Evolutionary conservation across 2,888 invertebrate genomes (phyloP).

Genomic region (Drosophila quasianomalipes): DNA sequence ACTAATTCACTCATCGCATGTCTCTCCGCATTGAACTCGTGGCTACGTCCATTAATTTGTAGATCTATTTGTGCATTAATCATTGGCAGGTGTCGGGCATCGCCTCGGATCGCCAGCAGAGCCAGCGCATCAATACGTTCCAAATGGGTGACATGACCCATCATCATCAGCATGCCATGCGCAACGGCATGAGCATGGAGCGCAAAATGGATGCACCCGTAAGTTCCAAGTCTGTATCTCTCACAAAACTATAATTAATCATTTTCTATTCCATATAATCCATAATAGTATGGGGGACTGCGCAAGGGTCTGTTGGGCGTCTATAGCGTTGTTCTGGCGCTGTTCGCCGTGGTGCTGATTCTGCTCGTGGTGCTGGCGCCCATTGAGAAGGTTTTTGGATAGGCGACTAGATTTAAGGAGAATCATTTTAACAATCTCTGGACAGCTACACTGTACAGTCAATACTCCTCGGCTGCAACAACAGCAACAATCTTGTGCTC

Average conservation of each 20-base stretch:
- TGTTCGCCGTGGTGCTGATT: constrained; percentile 90
- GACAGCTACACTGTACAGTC: constrained; percentile 29
- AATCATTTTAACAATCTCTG: constrained; percentile 22
- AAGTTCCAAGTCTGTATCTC: constrained; percentile 77
- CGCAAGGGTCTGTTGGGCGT: constrained; percentile 92
- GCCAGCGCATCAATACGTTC: constrained; percentile 91
- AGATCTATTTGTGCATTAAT: constrained; percentile 85
- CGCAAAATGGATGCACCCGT: constrained; percentile 92
- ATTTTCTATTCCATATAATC: not conserved
- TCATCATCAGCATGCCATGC: constrained; percentile 85
- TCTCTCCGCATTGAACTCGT: constrained; percentile 22
- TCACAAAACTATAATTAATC: not conserved
- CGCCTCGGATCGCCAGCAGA: constrained; percentile 90
- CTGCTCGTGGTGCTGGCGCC: constrained; percentile 91
- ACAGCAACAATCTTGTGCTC: constrained; percentile 35
- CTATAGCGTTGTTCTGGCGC: constrained; percentile 90
- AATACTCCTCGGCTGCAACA: constrained; percentile 34
- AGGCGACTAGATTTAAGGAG: constrained; percentile 23
- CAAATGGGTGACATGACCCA: constrained; percentile 92
- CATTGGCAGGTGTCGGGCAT: constrained; percentile 90
- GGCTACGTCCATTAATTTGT: constrained; percentile 74
- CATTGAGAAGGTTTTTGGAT: constrained; percentile 88
- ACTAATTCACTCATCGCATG: constrained; percentile 76
- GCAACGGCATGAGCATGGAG: constrained; percentile 89
- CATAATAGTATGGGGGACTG: constrained; percentile 90